Evolutionary conservation across 2,113 vertebrate species (phyloP).

Genomic region (Sturnus vulgaris): DNA sequence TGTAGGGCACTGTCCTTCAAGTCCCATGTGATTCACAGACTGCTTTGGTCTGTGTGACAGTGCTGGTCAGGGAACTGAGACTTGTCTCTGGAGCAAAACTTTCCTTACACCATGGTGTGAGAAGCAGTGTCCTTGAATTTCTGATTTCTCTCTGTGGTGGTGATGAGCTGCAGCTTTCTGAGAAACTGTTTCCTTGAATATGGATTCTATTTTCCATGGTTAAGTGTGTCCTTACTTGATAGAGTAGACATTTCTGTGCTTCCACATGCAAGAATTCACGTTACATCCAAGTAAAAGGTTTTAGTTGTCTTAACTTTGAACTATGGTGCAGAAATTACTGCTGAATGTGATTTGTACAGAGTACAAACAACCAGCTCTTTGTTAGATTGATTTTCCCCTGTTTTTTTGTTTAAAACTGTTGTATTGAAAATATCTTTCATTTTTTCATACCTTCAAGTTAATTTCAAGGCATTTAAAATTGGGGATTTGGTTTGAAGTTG

Average conservation of each 20-base stretch:
- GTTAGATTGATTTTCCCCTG: background rate
- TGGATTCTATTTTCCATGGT: background rate
- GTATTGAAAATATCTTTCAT: background rate
- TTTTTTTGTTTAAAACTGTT: background rate
- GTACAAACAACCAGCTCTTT: background rate
- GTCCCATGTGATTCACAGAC: background rate
- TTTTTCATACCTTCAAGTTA: background rate
- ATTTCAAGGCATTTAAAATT: background rate
- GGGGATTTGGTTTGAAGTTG: background rate
- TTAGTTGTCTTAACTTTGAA: background rate
- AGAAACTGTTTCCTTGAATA: background rate
- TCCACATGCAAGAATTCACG: background rate
- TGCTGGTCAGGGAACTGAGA: background rate
- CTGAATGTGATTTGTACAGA: background rate
- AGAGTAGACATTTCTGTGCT: background rate
- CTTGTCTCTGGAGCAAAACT: background rate
- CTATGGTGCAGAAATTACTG: background rate
- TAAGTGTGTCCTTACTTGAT: background rate
- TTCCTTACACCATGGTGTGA: background rate
- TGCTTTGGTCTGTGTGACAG: background rate
- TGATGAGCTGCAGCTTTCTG: background rate
- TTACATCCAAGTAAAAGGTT: background rate
- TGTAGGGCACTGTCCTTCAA: background rate
- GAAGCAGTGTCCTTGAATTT: background rate
- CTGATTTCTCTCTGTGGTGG: background rate